phyloP scores from a whole-genome alignment of 2,888 invertebrate species.

The Clitarchus hookeri region DNA sequence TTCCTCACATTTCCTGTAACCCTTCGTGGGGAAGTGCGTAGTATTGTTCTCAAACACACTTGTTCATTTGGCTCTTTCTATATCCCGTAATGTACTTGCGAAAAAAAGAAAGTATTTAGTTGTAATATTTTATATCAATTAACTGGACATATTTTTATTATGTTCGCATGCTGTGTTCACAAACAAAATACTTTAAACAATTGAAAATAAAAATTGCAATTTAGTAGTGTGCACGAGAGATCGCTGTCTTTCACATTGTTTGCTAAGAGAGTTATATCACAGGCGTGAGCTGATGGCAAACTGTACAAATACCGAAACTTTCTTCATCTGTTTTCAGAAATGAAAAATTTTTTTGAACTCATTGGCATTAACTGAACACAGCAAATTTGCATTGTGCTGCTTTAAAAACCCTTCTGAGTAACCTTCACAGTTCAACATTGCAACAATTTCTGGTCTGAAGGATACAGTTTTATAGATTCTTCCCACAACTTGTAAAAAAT shows the following conservation, averaged over 20 bases:
- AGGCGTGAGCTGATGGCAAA: too few species aligned
- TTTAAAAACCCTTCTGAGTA: slow-evolving; percentile 20
- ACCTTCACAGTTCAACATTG: neutral
- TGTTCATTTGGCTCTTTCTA: too few species aligned
- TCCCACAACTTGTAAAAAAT: neutral
- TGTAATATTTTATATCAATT: too few species aligned
- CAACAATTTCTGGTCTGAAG: neutral
- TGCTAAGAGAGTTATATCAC: slow-evolving; percentile 52
- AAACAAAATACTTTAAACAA: too few species aligned
- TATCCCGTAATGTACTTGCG: too few species aligned
- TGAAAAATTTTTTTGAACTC: slow-evolving; percentile 67
- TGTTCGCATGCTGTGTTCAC: too few species aligned
- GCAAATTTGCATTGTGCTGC: slow-evolving; percentile 21
- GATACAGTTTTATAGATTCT: neutral
- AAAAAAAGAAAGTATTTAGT: too few species aligned
- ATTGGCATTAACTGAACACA: slow-evolving; percentile 57
- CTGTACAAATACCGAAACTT: slow-evolving; percentile 62
- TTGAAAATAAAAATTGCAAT: too few species aligned
- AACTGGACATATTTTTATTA: too few species aligned
- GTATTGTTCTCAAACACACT: too few species aligned
- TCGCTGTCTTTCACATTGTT: slow-evolving; percentile 62
- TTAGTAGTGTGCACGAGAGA: slow-evolving; percentile 19
- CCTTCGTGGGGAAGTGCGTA: too few species aligned
- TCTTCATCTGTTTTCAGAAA: slow-evolving; percentile 66
- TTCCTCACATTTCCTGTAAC: too few species aligned